phyloP scores from a whole-genome alignment of 2,888 invertebrate genomes.

The Patella ulyssiponensis region DNA sequence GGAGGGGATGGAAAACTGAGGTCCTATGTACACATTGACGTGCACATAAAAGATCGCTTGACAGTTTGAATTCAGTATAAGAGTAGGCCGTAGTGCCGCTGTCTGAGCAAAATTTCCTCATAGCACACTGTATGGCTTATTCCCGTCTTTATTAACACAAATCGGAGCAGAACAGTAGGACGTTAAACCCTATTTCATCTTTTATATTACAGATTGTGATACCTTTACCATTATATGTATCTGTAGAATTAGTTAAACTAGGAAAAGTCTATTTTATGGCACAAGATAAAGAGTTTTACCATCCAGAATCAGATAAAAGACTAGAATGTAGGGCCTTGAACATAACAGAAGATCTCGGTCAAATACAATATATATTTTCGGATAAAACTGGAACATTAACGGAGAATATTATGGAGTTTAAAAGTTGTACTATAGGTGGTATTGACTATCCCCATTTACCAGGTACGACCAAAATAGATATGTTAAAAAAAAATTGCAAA shows the following conservation, averaged over 20 bases:
- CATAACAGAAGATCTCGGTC: conserved; percentile 97
- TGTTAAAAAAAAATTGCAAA: no score
- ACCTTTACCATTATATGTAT: conserved; percentile 95
- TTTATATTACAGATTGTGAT: conserved; percentile 84
- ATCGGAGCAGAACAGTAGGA: no score
- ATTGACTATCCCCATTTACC: conserved; percentile 80
- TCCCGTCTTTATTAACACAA: no score
- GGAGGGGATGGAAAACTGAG: no score
- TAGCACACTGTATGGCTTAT: no score
- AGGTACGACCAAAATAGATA: conserved; percentile 33
- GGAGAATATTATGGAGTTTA: conserved; percentile 97
- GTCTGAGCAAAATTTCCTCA: no score
- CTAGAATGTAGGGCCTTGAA: conserved; percentile 94
- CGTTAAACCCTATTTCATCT: no score
- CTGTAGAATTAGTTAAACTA: conserved; percentile 95
- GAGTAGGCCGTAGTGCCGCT: no score
- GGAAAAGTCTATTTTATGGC: conserved; percentile 96
- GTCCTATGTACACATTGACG: no score
- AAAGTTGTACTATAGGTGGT: conserved; percentile 89
- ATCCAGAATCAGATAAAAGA: conserved; percentile 84
- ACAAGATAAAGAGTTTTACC: conserved; percentile 89
- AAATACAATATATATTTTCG: conserved; percentile 91
- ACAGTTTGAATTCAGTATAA: no score
- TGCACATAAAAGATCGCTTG: no score
- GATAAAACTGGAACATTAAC: conserved; percentile 99